phyloP scores from a whole-genome alignment of 2,797 vertebrate species.

The Tenualosa ilisha region DNA sequence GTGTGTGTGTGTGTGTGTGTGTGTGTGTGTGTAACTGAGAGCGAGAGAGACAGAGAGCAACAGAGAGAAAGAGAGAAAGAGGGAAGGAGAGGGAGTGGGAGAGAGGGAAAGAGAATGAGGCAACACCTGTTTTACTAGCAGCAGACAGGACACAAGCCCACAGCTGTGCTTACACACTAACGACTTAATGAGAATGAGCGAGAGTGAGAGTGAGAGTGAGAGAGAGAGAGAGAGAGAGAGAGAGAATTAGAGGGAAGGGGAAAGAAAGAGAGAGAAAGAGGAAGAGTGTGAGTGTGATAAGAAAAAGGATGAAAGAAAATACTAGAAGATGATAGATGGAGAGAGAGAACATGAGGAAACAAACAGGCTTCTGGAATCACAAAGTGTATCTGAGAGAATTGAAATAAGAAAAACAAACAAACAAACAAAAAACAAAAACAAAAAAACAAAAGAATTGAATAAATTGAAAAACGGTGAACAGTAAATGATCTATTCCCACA shows the following conservation, averaged over 20 bases:
- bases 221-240: background rate
- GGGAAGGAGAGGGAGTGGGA: too few relatives aligned
- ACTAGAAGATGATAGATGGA: too few relatives aligned
- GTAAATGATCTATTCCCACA: background rate
- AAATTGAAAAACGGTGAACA: background rate
- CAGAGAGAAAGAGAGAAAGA: too few relatives aligned
- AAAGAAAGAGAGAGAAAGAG: background rate
- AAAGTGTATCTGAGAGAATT: background rate
- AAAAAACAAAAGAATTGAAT: background rate
- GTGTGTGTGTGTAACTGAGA: background rate
- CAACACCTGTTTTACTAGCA: conserved; percentile 8
- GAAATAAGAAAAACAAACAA: background rate
- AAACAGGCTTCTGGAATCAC: background rate
- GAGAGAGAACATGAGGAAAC: background rate
- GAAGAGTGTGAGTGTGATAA: too few relatives aligned
- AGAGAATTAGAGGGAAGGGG: background rate
- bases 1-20: background rate
- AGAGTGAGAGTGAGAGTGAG: background rate
- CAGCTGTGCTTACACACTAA: conserved; percentile 4
- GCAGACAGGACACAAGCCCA: background rate
- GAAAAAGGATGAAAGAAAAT: background rate
- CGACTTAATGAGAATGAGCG: background rate
- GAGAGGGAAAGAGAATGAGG: background rate
- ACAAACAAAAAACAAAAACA: background rate
- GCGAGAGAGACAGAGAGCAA: background rate